These are phyloP conservation scores for Pelobates cultripes DNA, from an alignment of 2,797 vertebrate species.

Conservation along the genomic window DNA sequence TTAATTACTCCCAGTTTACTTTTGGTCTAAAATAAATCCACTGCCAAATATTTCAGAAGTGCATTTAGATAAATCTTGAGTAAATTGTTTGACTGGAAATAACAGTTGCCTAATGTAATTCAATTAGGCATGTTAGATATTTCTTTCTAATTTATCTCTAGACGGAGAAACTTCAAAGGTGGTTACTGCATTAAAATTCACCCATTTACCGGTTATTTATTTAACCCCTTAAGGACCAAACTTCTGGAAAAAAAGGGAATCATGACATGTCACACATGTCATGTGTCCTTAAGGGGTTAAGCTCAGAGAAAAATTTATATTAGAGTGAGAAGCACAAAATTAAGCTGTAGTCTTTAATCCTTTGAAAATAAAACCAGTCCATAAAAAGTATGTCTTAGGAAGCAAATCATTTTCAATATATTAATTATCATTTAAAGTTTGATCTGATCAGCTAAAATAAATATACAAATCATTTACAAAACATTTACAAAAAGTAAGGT, in stretches of 20 bases:
- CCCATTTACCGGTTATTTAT: neutral
- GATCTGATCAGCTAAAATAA: neutral
- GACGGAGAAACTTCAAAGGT: neutral
- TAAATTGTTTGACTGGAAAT: constrained; percentile 14
- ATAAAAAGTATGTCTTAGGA: neutral
- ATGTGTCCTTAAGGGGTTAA: no score
- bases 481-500: no score
- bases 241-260: no score
- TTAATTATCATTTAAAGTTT: neutral
- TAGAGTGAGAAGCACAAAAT: neutral
- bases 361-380: no score
- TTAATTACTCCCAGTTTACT: constrained; percentile 23
- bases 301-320: neutral
- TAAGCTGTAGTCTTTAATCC: neutral
- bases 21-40: constrained; percentile 11
- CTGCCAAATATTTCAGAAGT: constrained; percentile 6
- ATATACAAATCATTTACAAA: no score
- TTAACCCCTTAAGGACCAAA: no score
- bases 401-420: neutral
- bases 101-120: constrained; percentile 6
- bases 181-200: neutral
- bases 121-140: neutral
- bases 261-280: no score
- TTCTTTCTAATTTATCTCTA: constrained; percentile 6
- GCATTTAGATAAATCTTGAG: constrained; percentile 8